Base-by-base conservation (phyloP, 2,797 vertebrate species). In the Anisognathus igniventris region DNA sequence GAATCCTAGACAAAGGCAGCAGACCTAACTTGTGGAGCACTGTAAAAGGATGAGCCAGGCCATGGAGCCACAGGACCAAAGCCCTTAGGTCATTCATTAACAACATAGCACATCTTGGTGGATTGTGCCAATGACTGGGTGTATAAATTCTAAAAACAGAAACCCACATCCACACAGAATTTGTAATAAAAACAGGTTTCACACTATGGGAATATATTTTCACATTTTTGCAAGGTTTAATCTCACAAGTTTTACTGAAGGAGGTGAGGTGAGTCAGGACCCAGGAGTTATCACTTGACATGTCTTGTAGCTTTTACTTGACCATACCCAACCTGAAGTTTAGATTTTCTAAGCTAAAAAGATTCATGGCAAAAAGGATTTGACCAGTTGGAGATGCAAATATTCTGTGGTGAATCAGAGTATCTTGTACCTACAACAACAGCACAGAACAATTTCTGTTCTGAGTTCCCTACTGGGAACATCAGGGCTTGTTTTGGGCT, bases 201-300 rank as follows among this genome's bases (percentile, higher is more conserved):
- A 2, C 14, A 9, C n/a, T 24, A 7, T 2, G 1, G 24, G 30
- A 72, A 75, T 2, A 0, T 2, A 54, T 9, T 45, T 19, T 35
- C 39, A 57, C 18, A 5, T 75, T 80, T 90, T 25, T 31, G 6
- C 45, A 37, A 51, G 28, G 50, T 50, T 40, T 77, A 48, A 68
- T 66, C 40, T 65, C 24, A 30, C 72, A 82, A n/a, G 58, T 78
- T 95, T 66, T 50, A 86, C 74, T 4, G 30, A 28, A 83, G 40
- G 60, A 92, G 60, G 64, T 1, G 8, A 77, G 5, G 2, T 15
- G 16, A 54, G 65, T 42, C 19, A 42, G 16, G 54, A 86, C 44
- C 39, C 35, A 6, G 45, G 56, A 51, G 44, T 39, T n/a, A 42
- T 4, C 56, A 30, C 24, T 28, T 53, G 4, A 42, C 40, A 13